phyloP scores from a whole-genome alignment of 2,888 invertebrate species.

The Caenorhabditis uteleia region DNA sequence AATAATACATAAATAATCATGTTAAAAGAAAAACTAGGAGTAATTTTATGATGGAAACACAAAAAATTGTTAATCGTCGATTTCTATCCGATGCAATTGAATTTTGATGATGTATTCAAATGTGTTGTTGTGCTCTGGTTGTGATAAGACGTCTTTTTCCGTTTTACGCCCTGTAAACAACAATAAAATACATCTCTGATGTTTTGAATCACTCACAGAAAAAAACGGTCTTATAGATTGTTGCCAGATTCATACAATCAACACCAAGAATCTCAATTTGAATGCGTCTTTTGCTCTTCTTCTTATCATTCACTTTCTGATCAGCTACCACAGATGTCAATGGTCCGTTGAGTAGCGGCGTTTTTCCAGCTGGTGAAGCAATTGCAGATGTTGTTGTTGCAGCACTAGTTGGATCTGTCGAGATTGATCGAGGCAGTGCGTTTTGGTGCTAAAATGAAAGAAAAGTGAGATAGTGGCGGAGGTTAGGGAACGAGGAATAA shows the following conservation, averaged over 20 bases:
- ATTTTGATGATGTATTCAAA: slow-evolving; percentile 47
- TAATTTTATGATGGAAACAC: too few species aligned
- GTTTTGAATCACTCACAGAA: too few species aligned
- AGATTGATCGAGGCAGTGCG: slow-evolving; percentile 21
- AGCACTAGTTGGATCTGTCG: slow-evolving; percentile 14
- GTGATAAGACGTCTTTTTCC: too few species aligned
- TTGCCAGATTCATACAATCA: too few species aligned
- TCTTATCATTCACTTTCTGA: slow-evolving; percentile 32
- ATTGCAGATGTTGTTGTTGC: slow-evolving; percentile 10
- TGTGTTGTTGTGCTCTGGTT: slow-evolving; percentile 48
- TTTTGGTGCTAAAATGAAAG: too few species aligned
- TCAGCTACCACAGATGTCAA: slow-evolving; percentile 7
- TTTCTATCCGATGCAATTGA: slow-evolving; percentile 36
- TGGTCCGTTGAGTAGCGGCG: slow-evolving; percentile 1
- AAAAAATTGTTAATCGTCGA: slow-evolving; percentile 46
- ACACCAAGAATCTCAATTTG: slow-evolving; percentile 61
- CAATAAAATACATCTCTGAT: too few species aligned
- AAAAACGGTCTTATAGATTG: too few species aligned
- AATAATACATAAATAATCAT: too few species aligned
- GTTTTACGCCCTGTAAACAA: too few species aligned
- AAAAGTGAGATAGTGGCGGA: too few species aligned
- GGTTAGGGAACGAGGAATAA: too few species aligned
- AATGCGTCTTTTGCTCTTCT: slow-evolving; percentile 52
- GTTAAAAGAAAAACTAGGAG: too few species aligned
- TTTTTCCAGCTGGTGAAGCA: slow-evolving; percentile 13